Percentiles rank a stretch among this genome's conserved stretches.
phyloP scores from a whole-genome alignment of 2,113 vertebrate genomes.

The Mugil cephalus region DNA sequence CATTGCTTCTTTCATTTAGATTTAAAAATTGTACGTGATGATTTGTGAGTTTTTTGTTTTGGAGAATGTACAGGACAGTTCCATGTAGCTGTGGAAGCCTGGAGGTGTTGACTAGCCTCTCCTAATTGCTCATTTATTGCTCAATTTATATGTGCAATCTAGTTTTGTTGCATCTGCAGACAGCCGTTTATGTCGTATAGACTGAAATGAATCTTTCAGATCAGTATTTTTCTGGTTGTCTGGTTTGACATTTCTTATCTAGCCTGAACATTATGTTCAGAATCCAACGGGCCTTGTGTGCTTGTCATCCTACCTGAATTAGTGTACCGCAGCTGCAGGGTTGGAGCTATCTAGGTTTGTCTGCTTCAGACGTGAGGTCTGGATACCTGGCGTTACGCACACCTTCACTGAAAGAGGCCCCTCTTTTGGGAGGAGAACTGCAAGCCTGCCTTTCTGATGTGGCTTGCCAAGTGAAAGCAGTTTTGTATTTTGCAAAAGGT shows the following conservation, averaged over 20 bases:
- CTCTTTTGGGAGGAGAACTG: constrained; percentile 33
- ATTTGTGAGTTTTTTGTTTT: neutral
- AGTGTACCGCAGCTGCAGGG: constrained; percentile 40
- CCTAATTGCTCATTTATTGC: neutral
- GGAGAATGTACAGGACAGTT: neutral
- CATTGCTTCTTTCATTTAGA: too few relatives aligned
- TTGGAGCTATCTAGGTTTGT: constrained; percentile 44
- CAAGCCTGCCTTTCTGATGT: constrained; percentile 41
- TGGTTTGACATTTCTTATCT: neutral
- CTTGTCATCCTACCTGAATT: constrained; percentile 28
- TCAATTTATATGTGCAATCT: neutral
- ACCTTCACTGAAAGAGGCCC: constrained; percentile 58
- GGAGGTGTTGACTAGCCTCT: neutral
- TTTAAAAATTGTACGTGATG: neutral
- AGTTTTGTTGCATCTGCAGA: too few relatives aligned
- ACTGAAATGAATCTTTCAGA: neutral
- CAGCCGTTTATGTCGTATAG: neutral
- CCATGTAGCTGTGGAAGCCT: neutral
- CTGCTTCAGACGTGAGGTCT: constrained; percentile 39
- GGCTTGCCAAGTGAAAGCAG: constrained; percentile 61
- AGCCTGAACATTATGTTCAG: constrained; percentile 2
- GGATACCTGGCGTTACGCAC: constrained; percentile 45
- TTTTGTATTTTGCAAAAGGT: constrained; percentile 73
- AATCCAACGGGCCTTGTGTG: neutral
- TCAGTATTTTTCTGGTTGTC: neutral